Evolutionary conservation across 2,113 vertebrate genomes (phyloP), one percentile per base, ranked within the genome.

Genomic region (Xyliphius kryptos): DNA sequence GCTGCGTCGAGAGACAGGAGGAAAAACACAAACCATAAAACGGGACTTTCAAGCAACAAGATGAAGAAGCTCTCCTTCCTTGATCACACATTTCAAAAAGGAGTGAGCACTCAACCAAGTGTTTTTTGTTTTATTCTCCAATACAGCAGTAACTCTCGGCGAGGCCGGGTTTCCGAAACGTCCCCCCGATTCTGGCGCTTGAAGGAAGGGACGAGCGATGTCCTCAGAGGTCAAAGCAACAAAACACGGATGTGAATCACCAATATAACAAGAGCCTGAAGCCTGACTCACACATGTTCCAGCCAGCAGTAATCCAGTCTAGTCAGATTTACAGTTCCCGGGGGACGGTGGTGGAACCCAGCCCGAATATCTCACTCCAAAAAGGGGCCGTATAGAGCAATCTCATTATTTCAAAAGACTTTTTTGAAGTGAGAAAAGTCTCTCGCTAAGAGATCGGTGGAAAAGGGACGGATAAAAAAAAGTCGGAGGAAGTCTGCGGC

Each of bases 41-140:
- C 55, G 26, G 38, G 32, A 9, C 38, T 41, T 14, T 36, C 8
- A 56, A 61, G 16, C 11, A 17, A 32, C 32, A 17, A 44, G 40
- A 43, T 14, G 12, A 59, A n/a, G 61, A 16, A 46, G 12, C 53
- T 52, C 21, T 49, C 46, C 68, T 71, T 63, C 46, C 43, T 56
- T 60, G 66, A 76, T 64, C 58, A 17, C 54, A 66, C 26, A 55
- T 52, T 46, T 61, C 53, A 62, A 56, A 56, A 56, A 54, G 26
- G 49, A 74, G 71, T 71, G 55, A 74, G 55, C 68, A 56, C 48
- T 57, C 62, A 67, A 74, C 69, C 68, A 69, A 53, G 68, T 54
- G 58, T 62, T 61, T 73, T 57, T 58, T 46, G 19, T 66, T 37
- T 61, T 38, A 26, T 17, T 48, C 26, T 36, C 50, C 58, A 60